Evolutionary conservation across 1,140 invertebrate genomes (phyloP), one percentile per base, ranked within the genome.

Genomic region (Pollicipes pollicipes): DNA sequence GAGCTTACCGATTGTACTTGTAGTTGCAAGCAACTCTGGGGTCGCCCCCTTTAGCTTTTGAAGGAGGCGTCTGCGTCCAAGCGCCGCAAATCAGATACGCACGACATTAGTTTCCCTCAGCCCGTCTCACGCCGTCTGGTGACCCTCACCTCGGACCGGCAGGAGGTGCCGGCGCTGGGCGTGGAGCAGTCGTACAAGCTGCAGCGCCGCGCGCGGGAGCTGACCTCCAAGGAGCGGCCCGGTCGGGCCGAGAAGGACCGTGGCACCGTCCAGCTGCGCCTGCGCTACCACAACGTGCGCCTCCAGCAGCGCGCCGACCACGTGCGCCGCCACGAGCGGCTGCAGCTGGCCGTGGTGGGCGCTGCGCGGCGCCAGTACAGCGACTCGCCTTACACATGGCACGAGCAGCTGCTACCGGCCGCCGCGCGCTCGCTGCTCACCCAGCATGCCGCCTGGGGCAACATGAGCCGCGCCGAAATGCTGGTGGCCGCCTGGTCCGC

Each of bases 371-470:
- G 45, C 6, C 45, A 58, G 45, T 58, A 21, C 45, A 21, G 2
- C 45, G 45, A 21, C 45, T 10, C 13, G 45, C 45, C 45, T 10
- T 21, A 17, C 45, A 58, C 45, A 21, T 58, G 45, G 45, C 45
- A 24, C 6, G 45, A 10, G 10, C 13, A 58, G 45, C 8, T 3
- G 10, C 45, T 58, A 21, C 45, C 45, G 45, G 45, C 45, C 13
- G 45, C 45, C 45, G 45, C 13, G 13, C 64, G 64, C 28, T 21
- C 28, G 3, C 64, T 66, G n/a, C 27, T 66, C 28, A 21, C n/a
- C 28, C 64, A 66, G 64, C 64, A 66, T n/a, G 64, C 64, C 64
- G 64, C n/a, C 27, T 29, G n/a, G 27, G n/a, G 64, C 64, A 66
- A 66, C 28, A 10, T 58, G 45, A 58, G 45, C 45, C 45, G 45